Conservation (phyloP, 2,797 vertebrate species). For the Ctenopoma multispine region DNA sequence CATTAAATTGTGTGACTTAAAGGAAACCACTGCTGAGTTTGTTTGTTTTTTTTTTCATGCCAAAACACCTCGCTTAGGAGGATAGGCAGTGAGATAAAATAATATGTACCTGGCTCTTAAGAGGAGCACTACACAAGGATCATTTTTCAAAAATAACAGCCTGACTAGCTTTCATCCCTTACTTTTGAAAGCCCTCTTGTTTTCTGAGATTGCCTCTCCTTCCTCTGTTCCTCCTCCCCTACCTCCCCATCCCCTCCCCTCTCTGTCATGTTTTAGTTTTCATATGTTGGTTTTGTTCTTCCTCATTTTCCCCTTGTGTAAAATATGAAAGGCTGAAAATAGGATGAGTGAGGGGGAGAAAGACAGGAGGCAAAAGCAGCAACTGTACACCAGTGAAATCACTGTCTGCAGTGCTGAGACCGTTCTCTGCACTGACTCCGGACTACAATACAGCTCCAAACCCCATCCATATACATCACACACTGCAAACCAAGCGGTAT, state of each 20-base stretch:
- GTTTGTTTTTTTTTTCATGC: conserved; percentile 33
- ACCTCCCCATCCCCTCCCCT: conserved; percentile 43
- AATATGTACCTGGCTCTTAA: conserved; percentile 83
- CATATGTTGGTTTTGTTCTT: conserved; percentile 83
- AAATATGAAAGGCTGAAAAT: conserved; percentile 78
- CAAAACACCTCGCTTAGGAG: conserved; percentile 71
- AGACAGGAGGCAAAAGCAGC: conserved; percentile 58
- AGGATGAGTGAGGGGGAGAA: conserved; percentile 66
- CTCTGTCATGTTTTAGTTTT: conserved; percentile 83
- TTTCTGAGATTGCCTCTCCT: conserved; percentile 82
- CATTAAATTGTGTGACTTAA: conserved; percentile 63
- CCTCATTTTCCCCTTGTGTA: conserved; percentile 83
- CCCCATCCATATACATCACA: conserved; percentile 75
- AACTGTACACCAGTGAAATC: conserved; percentile 67
- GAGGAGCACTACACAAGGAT: conserved; percentile 83
- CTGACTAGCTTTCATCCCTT: conserved; percentile 85
- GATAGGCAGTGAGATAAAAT: conserved; percentile 71
- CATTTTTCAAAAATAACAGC: conserved; percentile 86
- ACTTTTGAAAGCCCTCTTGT: conserved; percentile 86
- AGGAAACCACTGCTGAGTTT: conserved; percentile 49
- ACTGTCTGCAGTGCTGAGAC: conserved; percentile 64
- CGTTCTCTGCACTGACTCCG: conserved; percentile 66
- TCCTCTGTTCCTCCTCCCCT: conserved; percentile 72
- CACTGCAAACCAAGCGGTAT: conserved; percentile 57
- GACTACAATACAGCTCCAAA: conserved; percentile 46